Conservation (phyloP, 2,113 vertebrate species). For the Anseranas semipalmata region DNA sequence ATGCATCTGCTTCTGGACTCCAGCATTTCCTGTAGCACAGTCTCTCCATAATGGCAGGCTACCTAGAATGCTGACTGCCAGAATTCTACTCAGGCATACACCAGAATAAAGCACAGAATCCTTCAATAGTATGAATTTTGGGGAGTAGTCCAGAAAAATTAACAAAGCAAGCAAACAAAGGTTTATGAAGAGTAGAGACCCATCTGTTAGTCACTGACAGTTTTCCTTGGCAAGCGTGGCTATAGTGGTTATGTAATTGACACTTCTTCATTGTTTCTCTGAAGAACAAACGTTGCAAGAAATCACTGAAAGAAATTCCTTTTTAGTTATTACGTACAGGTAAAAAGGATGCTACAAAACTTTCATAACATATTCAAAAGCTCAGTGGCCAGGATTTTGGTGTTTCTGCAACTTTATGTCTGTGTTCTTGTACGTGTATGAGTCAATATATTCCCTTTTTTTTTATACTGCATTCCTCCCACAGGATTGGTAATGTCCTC, state of each 20-base stretch:
- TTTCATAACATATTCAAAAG: not conserved
- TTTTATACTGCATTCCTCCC: not conserved
- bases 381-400: not conserved
- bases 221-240: not conserved
- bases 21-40: not conserved
- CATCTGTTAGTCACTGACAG: not conserved
- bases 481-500: not conserved
- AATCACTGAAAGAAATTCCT: not conserved
- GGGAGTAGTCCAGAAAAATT: not conserved
- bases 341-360: not conserved
- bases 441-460: not conserved
- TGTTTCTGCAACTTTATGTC: not conserved
- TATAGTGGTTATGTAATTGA: not conserved
- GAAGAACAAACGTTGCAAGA: not conserved
- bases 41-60: not conserved
- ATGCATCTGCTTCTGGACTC: not conserved
- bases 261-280: not conserved
- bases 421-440: not conserved
- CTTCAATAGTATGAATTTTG: not conserved
- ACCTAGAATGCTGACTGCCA: not conserved
- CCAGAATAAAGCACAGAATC: not conserved
- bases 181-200: not conserved
- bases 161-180: not conserved
- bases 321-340: not conserved
- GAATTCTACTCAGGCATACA: not conserved